Percentiles rank a stretch among this genome's conserved stretches.
phyloP scores from a whole-genome alignment of 2,113 vertebrate genomes.

The Solenodon paradoxus region DNA sequence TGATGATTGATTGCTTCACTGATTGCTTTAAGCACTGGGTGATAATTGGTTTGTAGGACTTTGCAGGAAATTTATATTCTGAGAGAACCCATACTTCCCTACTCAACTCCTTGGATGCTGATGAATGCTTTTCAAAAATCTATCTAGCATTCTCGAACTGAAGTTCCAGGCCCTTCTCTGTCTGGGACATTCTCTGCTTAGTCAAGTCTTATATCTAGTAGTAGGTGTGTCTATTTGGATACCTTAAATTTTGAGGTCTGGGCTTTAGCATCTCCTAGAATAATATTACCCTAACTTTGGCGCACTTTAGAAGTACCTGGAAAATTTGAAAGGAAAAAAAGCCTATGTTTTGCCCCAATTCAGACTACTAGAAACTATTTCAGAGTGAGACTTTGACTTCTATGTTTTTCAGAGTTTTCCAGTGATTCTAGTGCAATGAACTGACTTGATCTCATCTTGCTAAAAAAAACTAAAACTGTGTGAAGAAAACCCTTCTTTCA shows the following conservation, averaged over 20 bases:
- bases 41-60: neutral
- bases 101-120: neutral
- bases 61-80: slow-evolving; percentile 4
- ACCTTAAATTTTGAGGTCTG: neutral
- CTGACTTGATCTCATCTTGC: neutral
- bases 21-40: neutral
- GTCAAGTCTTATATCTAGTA: neutral
- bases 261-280: neutral
- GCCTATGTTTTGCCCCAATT: neutral
- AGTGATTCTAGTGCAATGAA: neutral
- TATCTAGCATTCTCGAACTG: neutral
- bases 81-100: neutral
- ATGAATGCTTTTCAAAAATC: neutral
- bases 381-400: neutral
- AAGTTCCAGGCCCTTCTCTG: neutral
- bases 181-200: neutral
- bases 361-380: neutral
- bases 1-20: neutral
- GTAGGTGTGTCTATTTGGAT: neutral
- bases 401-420: neutral
- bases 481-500: neutral
- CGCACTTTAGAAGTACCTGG: neutral
- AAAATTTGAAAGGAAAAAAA: neutral
- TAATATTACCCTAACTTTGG: neutral
- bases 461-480: neutral